A percentile compares a stretch with the other conserved stretches of the same genome.
These are phyloP conservation scores for Dysmachus trigonus DNA, from an alignment of 2,888 invertebrate species.

Conservation along the genomic window DNA sequence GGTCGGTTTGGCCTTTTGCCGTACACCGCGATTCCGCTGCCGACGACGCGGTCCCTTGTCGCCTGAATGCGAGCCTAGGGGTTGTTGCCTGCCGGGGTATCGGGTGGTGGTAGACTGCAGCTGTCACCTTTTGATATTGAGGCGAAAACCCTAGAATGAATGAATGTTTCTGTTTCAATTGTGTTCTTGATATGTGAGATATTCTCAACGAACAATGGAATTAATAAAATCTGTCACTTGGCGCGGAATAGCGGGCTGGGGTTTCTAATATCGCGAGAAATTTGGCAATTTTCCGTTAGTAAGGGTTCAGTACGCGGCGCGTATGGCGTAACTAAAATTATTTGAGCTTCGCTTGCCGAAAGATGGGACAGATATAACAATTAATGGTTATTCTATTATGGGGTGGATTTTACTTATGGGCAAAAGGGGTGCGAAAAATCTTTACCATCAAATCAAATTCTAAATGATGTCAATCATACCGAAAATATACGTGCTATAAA, in stretches of 20 bases:
- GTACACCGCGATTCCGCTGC: background rate
- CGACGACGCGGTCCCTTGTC: background rate
- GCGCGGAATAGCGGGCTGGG: background rate
- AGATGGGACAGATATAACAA: background rate
- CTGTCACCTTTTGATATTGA: constrained; percentile 42
- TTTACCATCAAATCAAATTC: background rate
- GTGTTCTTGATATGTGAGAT: background rate
- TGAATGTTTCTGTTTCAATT: constrained; percentile 35
- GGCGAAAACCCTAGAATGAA: constrained; percentile 13
- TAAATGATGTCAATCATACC: background rate
- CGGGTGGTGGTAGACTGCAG: constrained; percentile 23
- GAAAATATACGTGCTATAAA: background rate
- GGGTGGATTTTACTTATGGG: background rate
- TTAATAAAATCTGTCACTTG: constrained; percentile 24
- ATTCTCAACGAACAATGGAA: background rate
- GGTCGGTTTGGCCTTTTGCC: background rate
- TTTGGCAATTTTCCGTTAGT: background rate
- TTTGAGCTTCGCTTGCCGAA: background rate
- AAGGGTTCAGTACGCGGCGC: background rate
- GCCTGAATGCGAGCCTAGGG: constrained; percentile 21
- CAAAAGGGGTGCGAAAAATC: background rate
- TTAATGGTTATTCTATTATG: background rate
- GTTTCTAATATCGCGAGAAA: constrained; percentile 6
- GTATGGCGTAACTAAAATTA: background rate
- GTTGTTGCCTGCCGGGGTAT: constrained; percentile 11